Evolutionary conservation across 2,797 vertebrate genomes (phyloP), one percentile per base, ranked within the genome.

Genomic region (Stomatorhinus walkeri): DNA sequence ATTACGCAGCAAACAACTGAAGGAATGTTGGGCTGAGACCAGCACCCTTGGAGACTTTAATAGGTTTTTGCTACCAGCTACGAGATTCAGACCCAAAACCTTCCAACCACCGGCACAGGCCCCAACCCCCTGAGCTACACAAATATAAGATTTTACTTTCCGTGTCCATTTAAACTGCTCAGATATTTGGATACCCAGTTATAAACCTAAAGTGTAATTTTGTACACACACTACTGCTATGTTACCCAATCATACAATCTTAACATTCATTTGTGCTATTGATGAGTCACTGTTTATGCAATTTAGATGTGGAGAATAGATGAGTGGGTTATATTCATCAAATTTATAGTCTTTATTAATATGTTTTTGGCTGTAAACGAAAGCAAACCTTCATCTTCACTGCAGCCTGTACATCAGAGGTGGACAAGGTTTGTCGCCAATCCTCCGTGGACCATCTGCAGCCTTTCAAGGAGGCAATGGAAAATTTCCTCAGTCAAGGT

Each of bases 391-490:
- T 16, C 19, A 1, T 28, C 85, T 40, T 59, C 10, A 36, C 43
- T 93, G 84, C 92, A 99, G 98, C 91, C 9, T 99, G 98, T 92
- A 96, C 96, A 40, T 92, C 95, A 72, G 97, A 99, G 96, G 97
- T 95, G 0, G 97, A 96, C 89, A 98, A 97, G 91, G 97, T 99
- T 91, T 98, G 96, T 94, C 96, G 96, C 90, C 91, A 96, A 88
- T 98, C 98, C 87, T 96, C 97, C 87, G 95, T 97, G 90, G 97
- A 98, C 68, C 96, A 97, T 92, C 94, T 98, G 90, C 97, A 99
- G 89, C 98, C 98, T 59, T 99, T 99, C 95, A 98, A 98, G 95
- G 95, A 96, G 91, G 98, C 96, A 94, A 99, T 98, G 97, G 97
- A 97, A 1, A n/a, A 49, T 48, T 99, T 99, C 95, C 94, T 99